These are phyloP conservation scores for Diorhabda sublineata DNA, from an alignment of 1,140 invertebrate species.

Conservation along the genomic window DNA sequence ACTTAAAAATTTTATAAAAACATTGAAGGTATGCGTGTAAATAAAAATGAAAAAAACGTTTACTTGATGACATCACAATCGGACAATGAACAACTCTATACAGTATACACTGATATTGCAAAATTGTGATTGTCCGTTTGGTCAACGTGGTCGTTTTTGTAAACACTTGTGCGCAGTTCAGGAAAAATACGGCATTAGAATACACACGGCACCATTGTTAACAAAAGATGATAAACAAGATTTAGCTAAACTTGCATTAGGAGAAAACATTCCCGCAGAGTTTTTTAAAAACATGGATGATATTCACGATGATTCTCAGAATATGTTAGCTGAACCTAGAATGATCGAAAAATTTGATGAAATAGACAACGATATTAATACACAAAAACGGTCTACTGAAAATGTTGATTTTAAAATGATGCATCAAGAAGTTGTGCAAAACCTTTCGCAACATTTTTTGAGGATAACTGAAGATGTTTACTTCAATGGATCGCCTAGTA, in stretches of 20 bases:
- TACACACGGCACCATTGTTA: conserved; percentile 17
- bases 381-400: too few relatives aligned
- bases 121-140: conserved; percentile 23
- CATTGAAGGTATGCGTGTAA: conserved; percentile 2
- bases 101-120: conserved; percentile 12
- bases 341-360: too few relatives aligned
- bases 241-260: conserved; percentile 20
- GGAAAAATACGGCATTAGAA: conserved; percentile 14
- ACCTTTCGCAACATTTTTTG: too few relatives aligned
- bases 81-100: conserved; percentile 11
- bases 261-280: not conserved
- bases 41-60: conserved; percentile 9
- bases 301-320: too few relatives aligned
- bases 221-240: conserved; percentile 11
- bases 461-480: too few relatives aligned
- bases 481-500: too few relatives aligned
- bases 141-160: conserved; percentile 14
- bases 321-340: too few relatives aligned
- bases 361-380: too few relatives aligned
- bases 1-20: conserved; percentile 4
- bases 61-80: conserved; percentile 1
- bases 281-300: too few relatives aligned
- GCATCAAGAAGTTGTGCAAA: too few relatives aligned
- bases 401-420: too few relatives aligned
- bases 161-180: conserved; percentile 20